These are phyloP conservation scores for Anableps anableps DNA, from an alignment of 2,797 vertebrate species.

Conservation along the genomic window DNA sequence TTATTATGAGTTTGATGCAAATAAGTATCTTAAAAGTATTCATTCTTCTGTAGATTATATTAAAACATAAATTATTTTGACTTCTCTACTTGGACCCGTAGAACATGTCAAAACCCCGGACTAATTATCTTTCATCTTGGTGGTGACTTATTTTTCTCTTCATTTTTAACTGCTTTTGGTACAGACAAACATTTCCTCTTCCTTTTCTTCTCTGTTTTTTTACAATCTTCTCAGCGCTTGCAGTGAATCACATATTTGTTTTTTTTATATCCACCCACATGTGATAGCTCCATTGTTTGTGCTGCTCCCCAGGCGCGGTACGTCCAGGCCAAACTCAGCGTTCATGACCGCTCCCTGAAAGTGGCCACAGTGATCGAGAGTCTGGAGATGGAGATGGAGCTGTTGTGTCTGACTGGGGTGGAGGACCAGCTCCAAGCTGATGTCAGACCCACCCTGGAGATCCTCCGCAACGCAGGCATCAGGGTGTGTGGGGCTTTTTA, in stretches of 20 bases:
- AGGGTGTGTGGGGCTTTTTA: constrained; percentile 82
- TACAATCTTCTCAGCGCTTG: constrained; percentile 1
- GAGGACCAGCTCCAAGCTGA: constrained; percentile 96
- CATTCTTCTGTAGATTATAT: neutral
- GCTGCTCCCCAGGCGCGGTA: constrained; percentile 87
- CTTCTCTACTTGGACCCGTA: neutral
- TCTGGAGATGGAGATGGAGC: constrained; percentile 98
- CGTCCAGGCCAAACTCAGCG: constrained; percentile 94
- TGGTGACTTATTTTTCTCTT: neutral
- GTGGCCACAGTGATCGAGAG: constrained; percentile 98
- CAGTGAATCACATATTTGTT: constrained; percentile 6
- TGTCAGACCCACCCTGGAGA: constrained; percentile 95
- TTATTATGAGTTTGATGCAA: neutral
- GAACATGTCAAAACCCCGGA: neutral
- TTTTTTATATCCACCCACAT: constrained; percentile 6
- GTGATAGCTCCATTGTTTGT: neutral
- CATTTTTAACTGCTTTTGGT: neutral
- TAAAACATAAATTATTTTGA: neutral
- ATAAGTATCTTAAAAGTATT: neutral
- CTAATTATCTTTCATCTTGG: neutral
- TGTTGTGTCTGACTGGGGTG: constrained; percentile 95
- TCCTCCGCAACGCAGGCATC: constrained; percentile 95
- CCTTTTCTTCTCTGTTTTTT: neutral
- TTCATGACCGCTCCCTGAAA: constrained; percentile 96
- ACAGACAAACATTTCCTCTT: constrained; percentile 9